These are phyloP conservation scores for Cygnus atratus DNA, from an alignment of 2,113 vertebrate species.

Conservation along the genomic window DNA sequence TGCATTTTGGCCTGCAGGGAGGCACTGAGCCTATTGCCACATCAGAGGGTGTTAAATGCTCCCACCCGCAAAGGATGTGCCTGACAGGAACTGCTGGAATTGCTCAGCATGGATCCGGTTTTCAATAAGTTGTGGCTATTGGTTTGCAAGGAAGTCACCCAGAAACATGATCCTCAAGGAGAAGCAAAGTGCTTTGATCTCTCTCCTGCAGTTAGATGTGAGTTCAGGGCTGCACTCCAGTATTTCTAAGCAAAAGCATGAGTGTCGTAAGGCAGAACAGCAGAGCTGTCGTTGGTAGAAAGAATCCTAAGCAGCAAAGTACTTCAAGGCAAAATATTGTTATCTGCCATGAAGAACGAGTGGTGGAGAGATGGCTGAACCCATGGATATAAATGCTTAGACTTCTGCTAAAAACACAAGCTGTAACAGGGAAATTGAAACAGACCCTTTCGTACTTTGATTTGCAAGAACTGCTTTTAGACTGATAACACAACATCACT, in stretches of 20 bases:
- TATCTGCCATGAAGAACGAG: neutral
- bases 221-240: neutral
- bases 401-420: neutral
- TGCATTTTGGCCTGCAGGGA: neutral
- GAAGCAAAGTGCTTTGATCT: constrained; percentile 22
- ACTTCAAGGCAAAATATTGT: neutral
- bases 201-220: neutral
- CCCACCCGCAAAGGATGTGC: neutral
- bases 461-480: neutral
- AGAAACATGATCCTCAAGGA: constrained; percentile 24
- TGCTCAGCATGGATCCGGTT: neutral
- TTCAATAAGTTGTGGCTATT: constrained; percentile 1
- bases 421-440: neutral
- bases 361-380: neutral
- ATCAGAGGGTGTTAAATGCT: constrained; percentile 2
- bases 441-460: neutral
- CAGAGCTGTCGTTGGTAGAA: neutral
- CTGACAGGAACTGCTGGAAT: neutral
- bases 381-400: neutral
- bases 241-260: neutral
- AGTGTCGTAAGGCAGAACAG: neutral
- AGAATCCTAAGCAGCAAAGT: neutral
- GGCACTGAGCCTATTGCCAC: neutral
- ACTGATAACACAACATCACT: neutral
- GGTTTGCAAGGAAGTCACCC: constrained; percentile 29